Evolutionary conservation across 2,888 invertebrate species (phyloP), one percentile per base, ranked within the genome.

Genomic region (Andricus curvator): DNA sequence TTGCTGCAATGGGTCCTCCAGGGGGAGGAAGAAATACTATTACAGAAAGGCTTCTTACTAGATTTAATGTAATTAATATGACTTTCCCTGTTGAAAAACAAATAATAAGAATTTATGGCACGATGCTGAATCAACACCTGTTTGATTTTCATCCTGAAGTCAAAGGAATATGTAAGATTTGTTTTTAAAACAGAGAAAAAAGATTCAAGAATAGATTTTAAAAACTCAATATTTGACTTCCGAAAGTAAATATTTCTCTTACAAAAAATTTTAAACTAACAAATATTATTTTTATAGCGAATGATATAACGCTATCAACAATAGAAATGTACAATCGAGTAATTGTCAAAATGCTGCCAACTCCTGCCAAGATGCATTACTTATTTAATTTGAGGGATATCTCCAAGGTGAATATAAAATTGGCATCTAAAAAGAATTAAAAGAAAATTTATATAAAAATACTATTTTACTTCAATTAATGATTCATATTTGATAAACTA

Each of bases 341-440:
- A 0, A 94, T 94, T 1, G 93, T 91, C 0, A 96, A 96, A 89
- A 95, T 98, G 93, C 93, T 98, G 65, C 98, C 98, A 0, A 98
- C 98, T 0, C 98, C 98, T 0, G 95, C 96, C 82, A 98, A 98
- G 92, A 97, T 97, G 91, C 98, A 98, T 93, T 98, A 98, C 88
- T 93, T 98, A 60, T 98, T 98, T 93, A 98, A 98, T 92, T 93
- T 98, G 88, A 93, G 98, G 85, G 98, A 98, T 89, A 97, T 98
- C 85, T 97, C 97, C 1, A 97, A 96, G 93, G 96, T 98, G 86
- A 83, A 77, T 15, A 3, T 4, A 13, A 62, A 25, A 64, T 60
- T 62, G 8, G 5, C 20, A 64, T 22, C 8, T 25, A 15, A 68
- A 11, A n/a, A 6, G 0, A 29, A 25, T 20, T 65, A 9, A 2